These are phyloP conservation scores for Mormyrus hasselquistii DNA, from an alignment of 2,797 vertebrate genomes.

Conservation along the genomic window DNA sequence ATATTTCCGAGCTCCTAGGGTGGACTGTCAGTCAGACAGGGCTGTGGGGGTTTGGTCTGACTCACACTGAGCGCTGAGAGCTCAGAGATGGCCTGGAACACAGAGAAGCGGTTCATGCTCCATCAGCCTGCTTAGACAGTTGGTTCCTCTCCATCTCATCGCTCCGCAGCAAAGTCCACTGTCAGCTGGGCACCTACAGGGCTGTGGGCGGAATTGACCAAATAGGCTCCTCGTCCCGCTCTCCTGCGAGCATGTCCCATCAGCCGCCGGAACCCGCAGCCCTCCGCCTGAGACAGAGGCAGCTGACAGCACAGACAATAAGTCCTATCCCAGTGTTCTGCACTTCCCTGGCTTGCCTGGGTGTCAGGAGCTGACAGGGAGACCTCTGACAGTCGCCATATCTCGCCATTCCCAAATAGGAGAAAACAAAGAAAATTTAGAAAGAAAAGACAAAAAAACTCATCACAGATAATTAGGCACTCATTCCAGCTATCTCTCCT, in stretches of 20 bases:
- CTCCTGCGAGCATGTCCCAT: neutral
- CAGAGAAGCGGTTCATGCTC: neutral
- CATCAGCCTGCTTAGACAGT: neutral
- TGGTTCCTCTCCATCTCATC: neutral
- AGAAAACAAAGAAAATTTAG: neutral
- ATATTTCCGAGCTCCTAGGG: neutral
- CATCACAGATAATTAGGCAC: neutral
- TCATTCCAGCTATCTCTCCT: neutral
- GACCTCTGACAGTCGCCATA: neutral
- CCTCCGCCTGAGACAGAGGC: neutral
- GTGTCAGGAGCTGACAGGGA: neutral
- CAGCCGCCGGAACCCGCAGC: neutral
- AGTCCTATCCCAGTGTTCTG: neutral
- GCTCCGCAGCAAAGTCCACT: neutral
- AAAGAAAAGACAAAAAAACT: neutral
- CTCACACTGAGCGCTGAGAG: neutral
- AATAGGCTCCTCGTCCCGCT: neutral
- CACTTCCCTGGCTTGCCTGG: neutral
- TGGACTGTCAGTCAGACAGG: neutral
- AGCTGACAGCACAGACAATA: neutral
- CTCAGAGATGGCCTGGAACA: neutral
- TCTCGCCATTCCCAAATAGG: neutral
- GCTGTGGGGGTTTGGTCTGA: neutral
- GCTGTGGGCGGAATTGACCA: constrained; percentile 10
- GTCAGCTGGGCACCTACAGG: constrained; percentile 1